phyloP scores from a whole-genome alignment of 2,797 vertebrate genomes.

The Lepus townsendii region DNA sequence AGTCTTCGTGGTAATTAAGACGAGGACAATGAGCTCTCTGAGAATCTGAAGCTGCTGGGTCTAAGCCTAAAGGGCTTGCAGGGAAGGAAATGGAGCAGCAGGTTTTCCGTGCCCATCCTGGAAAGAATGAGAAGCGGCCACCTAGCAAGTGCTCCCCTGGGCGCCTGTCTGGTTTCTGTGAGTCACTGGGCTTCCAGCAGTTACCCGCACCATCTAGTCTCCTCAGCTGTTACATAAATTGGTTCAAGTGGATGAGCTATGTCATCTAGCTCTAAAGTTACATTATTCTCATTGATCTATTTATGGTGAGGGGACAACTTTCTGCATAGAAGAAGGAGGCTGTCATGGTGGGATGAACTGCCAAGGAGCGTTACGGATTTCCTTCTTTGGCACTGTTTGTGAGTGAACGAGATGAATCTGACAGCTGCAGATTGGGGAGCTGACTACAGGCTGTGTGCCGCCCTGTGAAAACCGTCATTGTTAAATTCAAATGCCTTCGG shows the following conservation, averaged over 20 bases:
- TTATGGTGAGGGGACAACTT: neutral
- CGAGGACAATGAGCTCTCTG: neutral
- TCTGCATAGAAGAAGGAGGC: neutral
- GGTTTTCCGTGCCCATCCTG: neutral
- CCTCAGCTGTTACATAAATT: neutral
- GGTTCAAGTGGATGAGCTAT: neutral
- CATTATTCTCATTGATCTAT: neutral
- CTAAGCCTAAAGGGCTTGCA: neutral
- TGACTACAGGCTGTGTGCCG: neutral
- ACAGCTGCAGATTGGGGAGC: neutral
- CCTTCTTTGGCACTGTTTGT: neutral
- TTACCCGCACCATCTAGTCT: neutral
- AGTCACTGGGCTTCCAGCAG: neutral
- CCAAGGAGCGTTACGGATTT: neutral
- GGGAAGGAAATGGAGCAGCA: neutral
- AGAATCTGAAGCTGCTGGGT: neutral
- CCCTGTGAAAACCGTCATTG: neutral
- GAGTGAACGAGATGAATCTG: neutral
- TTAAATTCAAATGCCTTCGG: neutral
- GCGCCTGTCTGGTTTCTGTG: neutral
- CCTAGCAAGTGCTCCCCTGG: neutral
- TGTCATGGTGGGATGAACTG: neutral
- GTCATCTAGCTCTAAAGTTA: neutral
- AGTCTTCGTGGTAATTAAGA: neutral
- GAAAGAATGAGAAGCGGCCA: neutral